Evolutionary conservation across 2,888 invertebrate species (phyloP), one percentile per base, ranked within the genome.

Genomic region (Leucophenga maculata): DNA sequence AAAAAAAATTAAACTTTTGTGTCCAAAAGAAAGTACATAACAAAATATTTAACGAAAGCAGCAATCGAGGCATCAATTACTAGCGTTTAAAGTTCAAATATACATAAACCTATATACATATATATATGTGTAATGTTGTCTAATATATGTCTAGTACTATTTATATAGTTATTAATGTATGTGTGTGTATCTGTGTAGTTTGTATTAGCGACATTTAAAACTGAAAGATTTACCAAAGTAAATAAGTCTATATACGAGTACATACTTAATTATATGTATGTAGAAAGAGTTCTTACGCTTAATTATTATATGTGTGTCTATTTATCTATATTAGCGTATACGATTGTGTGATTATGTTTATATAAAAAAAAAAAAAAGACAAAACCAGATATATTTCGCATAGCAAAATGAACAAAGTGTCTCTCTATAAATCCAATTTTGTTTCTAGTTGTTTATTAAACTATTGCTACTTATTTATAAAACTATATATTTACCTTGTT

Each of bases 61-160:
- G 80, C 80, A 80, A 84, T 80, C 83, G 84, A 77, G 74, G 77
- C 80, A 74, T 82, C 84, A 84, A 80, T 80, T 80, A 80, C 77
- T 80, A 80, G 80, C 72, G 64, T 73, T 67, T 69, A 82, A 80
- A 39, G 39, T 39, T 39, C 39, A 39, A 55, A 52, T 52, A 20
- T 52, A 16, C 16, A 48, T n/a, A n/a, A n/a, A 48, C 48, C 16
- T n/a, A n/a, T n/a, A n/a, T n/a, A n/a, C n/a, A n/a, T n/a, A 20
- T 54, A 20, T 54, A 54, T 3, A 55, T 55, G 55, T 55, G 6
- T 55, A 22, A 39, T 39, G 8, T 6, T 26, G 26, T 11, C 11
- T 39, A 39, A 39, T 39, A 11, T 39, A 11, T 39, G 39, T 39
- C 39, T n/a, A n/a, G 8, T 39, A 39, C 11, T 73, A 57, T 59